Conservation (phyloP, 2,888 invertebrate genomes). For the Entomobrya multifasciata region DNA sequence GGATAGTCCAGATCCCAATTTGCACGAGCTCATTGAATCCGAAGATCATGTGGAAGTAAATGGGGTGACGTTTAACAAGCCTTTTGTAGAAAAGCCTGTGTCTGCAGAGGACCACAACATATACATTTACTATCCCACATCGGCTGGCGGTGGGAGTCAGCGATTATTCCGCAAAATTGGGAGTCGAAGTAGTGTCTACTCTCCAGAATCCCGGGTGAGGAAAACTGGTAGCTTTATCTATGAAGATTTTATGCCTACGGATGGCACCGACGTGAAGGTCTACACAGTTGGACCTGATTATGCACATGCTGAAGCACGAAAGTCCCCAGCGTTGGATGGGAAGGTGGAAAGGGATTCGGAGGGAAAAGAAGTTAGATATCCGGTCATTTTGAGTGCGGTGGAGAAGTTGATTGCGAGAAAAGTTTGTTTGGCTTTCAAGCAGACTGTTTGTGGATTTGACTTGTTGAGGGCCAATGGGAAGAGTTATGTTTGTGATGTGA, state of each 20-base stretch:
- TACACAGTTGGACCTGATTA: conserved; percentile 99
- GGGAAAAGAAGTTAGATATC: conserved; percentile 99
- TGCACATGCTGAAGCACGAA: conserved; percentile 99
- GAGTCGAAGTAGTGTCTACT: conserved; percentile 98
- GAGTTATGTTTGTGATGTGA: conserved; percentile 99
- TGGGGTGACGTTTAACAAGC: conserved; percentile 58
- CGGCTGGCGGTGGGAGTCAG: conserved; percentile 98
- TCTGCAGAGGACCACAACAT: conserved; percentile 99
- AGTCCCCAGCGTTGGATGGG: conserved; percentile 98
- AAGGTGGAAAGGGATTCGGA: conserved; percentile 99
- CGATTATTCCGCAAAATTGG: conserved; percentile 99
- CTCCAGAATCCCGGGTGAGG: conserved; percentile 96
- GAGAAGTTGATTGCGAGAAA: conserved; percentile 99
- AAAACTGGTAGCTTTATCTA: conserved; percentile 99
- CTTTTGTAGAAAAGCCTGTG: conserved; percentile 87
- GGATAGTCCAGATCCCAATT: conserved; percentile 94
- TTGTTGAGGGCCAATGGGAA: conserved; percentile 98
- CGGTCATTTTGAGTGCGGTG: conserved; percentile 97
- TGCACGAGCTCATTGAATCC: conserved; percentile 94
- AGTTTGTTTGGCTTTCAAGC: conserved; percentile 97
- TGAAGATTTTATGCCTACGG: conserved; percentile 99
- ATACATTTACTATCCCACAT: conserved; percentile 99
- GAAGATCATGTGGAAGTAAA: conserved; percentile 94
- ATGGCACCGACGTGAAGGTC: conserved; percentile 93
- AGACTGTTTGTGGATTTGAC: conserved; percentile 99